Conservation (phyloP, 2,888 invertebrate genomes). For the Tetragonisca angustula region DNA sequence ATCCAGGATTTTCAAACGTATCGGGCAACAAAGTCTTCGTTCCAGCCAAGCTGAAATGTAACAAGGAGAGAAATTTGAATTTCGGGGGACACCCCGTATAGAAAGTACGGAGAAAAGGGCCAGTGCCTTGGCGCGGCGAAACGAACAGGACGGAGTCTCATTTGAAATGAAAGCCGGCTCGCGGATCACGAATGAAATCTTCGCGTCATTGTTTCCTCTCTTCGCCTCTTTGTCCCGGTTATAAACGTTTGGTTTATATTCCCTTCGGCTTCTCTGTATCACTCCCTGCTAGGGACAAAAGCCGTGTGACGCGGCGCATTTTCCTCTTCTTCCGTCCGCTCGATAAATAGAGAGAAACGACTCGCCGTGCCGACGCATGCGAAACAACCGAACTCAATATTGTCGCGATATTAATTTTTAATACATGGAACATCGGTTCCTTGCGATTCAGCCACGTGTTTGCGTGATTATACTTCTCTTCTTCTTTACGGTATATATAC, state of each 20-base stretch:
- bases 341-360: conserved; percentile 21
- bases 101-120: background rate
- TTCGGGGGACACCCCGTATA: conserved; percentile 20
- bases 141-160: conserved; percentile 16
- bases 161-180: conserved; percentile 44
- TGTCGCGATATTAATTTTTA: background rate
- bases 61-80: background rate
- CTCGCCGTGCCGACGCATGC: background rate
- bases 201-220: conserved; percentile 50
- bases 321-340: conserved; percentile 3
- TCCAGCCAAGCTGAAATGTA: background rate
- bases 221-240: conserved; percentile 37
- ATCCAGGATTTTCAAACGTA: no score
- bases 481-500: background rate
- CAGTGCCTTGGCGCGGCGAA: conserved; percentile 5
- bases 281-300: conserved; percentile 18
- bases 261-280: conserved; percentile 29
- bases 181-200: conserved; percentile 49
- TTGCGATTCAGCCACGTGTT: background rate
- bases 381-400: background rate
- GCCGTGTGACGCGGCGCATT: conserved; percentile 19
- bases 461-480: no score
- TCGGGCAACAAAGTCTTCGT: background rate
- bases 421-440: background rate
- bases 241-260: conserved; percentile 37